Conservation (phyloP, 2,113 vertebrate genomes). For the Hyla sarda region DNA sequence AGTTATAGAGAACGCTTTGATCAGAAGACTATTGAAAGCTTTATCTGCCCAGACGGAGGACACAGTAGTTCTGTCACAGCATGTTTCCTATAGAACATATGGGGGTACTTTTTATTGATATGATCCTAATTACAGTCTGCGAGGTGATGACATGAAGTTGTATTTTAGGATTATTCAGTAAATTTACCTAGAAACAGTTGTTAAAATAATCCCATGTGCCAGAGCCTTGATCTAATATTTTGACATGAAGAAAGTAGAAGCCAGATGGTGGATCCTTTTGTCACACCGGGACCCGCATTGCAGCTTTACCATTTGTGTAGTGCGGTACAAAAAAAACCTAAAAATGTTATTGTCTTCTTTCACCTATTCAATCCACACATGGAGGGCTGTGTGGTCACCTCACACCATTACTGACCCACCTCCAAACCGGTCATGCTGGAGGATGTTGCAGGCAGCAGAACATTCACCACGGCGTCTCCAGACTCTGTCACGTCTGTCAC, state of each 20-base stretch:
- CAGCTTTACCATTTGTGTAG: too few relatives aligned
- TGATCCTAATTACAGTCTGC: too few relatives aligned
- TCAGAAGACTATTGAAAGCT: constrained; percentile 8
- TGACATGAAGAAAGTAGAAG: background rate
- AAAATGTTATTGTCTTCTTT: too few relatives aligned
- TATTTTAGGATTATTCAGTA: background rate
- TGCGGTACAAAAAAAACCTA: too few relatives aligned
- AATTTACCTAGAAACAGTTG: background rate
- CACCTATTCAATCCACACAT: too few relatives aligned
- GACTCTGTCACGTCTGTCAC: too few relatives aligned
- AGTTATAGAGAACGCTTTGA: background rate
- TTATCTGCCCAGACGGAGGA: background rate
- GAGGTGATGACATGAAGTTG: background rate
- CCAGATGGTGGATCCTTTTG: background rate
- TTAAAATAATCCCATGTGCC: background rate
- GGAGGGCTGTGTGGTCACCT: too few relatives aligned
- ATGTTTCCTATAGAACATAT: background rate
- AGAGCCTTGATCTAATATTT: background rate
- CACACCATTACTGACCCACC: too few relatives aligned
- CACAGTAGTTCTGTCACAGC: background rate
- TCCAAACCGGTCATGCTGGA: too few relatives aligned
- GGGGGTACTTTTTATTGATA: background rate
- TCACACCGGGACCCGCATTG: background rate
- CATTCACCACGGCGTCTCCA: too few relatives aligned
- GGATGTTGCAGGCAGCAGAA: too few relatives aligned